Evolutionary conservation across 2,113 vertebrate species (phyloP), one percentile per base, ranked within the genome.

Genomic region (Micromys minutus): DNA sequence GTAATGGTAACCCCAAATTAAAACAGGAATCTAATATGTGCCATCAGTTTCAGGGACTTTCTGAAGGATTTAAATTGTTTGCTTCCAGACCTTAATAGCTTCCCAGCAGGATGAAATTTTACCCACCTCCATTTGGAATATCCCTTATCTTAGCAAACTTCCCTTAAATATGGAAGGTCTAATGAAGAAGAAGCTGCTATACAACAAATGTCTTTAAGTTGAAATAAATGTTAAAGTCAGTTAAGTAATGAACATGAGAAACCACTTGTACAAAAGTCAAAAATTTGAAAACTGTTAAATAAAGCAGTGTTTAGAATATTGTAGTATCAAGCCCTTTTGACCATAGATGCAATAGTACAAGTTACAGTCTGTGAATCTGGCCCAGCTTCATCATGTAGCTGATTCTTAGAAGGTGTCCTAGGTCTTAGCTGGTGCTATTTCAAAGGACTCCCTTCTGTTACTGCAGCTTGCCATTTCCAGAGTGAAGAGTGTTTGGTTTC

Each of bases 221-320:
- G n/a, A 94, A 90, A 85, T 50, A 42, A 74, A 75, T 39, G 1
- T 42, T 61, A 65, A 75, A 42, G 85, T 63, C 36, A 69, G 34
- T 31, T 96, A 63, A 55, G 42, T 87, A 74, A 89, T 63, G 15
- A 89, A 95, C 81, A 90, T 39, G 21, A 90, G 26, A 24, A 55
- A 29, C 0, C 8, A 90, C 17, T 79, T 93, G 7, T 39, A 77
- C 5, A 90, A 89, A 92, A 81, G 47, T 79, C 91, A 29, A 89
- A 36, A 87, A 84, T 81, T 92, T 92, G 34, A 76, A 77, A 85
- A 87, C 22, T 77, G 24, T 67, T 39, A 63, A 65, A 52, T 1
- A 52, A 31, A 65, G 13, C 63, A 31, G 63, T 65, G 29, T 65
- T 61, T 31, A 31, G 72, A 88, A 76, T 31, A 74, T 59, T 69